Base-by-base conservation (phyloP, 2,888 invertebrate genomes). In the Drosophila pseudotalamancana region DNA sequence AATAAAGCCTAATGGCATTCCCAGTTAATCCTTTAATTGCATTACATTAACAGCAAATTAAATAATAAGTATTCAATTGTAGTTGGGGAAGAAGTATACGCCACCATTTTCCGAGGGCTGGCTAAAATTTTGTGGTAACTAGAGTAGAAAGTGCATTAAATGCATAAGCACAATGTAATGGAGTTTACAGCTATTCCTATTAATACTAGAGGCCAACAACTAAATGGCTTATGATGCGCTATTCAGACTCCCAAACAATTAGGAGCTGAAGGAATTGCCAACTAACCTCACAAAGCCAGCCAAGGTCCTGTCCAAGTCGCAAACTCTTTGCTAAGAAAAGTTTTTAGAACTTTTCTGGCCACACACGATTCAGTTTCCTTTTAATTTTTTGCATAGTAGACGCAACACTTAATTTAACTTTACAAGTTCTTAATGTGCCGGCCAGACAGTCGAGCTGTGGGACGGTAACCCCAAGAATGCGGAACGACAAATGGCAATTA, bases 341-440 rank as follows among this genome's bases (percentile, higher is more conserved):
- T 62, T 63, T 18, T 27, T 34, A 37, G 45, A 77, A 74, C 77
- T 77, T 66, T 74, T 72, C 64, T 77, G 37, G 56, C 76, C 77
- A 71, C 74, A 68, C 73, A 77, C 85, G 74, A 69, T 46, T 64
- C 61, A 59, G 59, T 60, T 77, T 62, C 40, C 67, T 67, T 73
- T 81, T 70, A 53, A 60, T 81, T 80, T 78, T 76, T 55, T 76
- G 78, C 85, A 71, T 84, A 76, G 76, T 68, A 73, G 82, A 66
- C 85, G 74, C 72, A 79, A 81, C 83, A 85, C 85, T 85, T 82
- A 82, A 82, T 74, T 82, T 77, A 81, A 82, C 85, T 82, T 82
- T 82, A 79, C 83, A 82, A 82, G 77, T 82, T 85, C 83, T 85
- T 85, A 85, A 82, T 85, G 81, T 82, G 77, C 74, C 56, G 79